Base-by-base conservation (phyloP, 2,888 invertebrate genomes). In the Tuberolachnus salignus region DNA sequence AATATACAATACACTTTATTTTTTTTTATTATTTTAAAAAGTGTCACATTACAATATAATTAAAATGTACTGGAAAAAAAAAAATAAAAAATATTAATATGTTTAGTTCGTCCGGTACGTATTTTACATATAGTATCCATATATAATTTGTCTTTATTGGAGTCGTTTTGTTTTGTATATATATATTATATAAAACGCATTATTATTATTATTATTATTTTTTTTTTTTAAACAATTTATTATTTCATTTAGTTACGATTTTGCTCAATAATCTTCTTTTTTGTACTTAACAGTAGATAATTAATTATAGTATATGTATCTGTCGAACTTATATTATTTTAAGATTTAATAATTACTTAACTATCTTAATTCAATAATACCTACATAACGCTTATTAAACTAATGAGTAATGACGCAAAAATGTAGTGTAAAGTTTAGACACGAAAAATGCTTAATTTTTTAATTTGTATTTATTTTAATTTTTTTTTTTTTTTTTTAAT, bases 181-280 rank as follows among this genome's bases (percentile, higher is more conserved):
- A 34, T 34, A 34, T 34, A 34, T 34, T 34, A 34, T 34, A 34
- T 34, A 34, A 34, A 4, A 34, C 34, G 34, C 34, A 34, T 34
- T 34, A 34, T 34, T 34, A 34, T 34, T 34, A 34, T 34, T 34
- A 34, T 34, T 34, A 34, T 34, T 4, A 4, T 4, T 34, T 34
- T 34, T 34, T 34, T 34, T 34, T 34, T 72, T 55, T 49, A 49
- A 49, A 67, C 14, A 46, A 46, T 34, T 34, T 19, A 21, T 63
- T 63, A 63, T 59, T 44, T 64, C 23, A 74, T 67, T 67, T 57
- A 49, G 67, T 16, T 75, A 67, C 46, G 57, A 51, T 63, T 53
- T 75, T 75, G 75, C 75, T 75, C 75, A 75, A 75, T 67, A 66
- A 75, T 42, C 13, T 64, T 66, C 13, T 23, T 63, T 66, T 63